phyloP scores from a whole-genome alignment of 2,797 vertebrate genomes.

The Rhabdomys pumilio region DNA sequence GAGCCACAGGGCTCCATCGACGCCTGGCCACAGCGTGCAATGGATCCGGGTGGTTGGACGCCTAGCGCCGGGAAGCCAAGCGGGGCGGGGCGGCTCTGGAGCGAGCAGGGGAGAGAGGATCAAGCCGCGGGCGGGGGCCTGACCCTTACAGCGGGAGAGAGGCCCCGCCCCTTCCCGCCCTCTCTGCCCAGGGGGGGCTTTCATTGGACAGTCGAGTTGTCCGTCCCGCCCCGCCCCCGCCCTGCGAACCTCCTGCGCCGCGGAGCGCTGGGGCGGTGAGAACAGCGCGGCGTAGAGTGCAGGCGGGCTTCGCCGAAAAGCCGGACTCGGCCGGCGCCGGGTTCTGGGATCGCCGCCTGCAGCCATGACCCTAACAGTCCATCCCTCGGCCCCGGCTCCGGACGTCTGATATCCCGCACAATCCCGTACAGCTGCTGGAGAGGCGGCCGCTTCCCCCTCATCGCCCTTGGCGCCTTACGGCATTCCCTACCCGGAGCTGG shows the following conservation, averaged over 20 bases:
- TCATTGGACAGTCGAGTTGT: conserved; percentile 68
- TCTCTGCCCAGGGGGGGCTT: background rate
- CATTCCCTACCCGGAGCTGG: conserved; percentile 68
- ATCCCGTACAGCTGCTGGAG: conserved; percentile 56
- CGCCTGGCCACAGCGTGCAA: conserved; percentile 4
- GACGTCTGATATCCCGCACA: conserved; percentile 62
- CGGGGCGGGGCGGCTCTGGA: conserved; percentile 26
- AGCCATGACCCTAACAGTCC: conserved; percentile 73
- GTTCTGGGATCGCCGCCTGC: conserved; percentile 56
- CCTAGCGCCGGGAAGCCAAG: conserved; percentile 42
- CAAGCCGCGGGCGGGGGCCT: background rate
- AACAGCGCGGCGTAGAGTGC: conserved; percentile 64
- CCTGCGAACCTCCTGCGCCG: conserved; percentile 66
- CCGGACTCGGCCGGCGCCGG: conserved; percentile 40
- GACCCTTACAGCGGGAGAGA: conserved; percentile 38
- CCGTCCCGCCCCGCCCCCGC: conserved; percentile 71
- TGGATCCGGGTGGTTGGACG: conserved; percentile 55
- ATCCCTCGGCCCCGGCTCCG: background rate
- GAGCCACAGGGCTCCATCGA: conserved; percentile 16
- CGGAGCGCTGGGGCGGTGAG: background rate
- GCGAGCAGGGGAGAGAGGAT: background rate
- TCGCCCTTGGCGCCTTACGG: conserved; percentile 75
- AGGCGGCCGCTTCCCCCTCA: conserved; percentile 58
- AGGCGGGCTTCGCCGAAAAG: conserved; percentile 44
- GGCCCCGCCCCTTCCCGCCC: conserved; percentile 56